Percentiles rank a stretch among this genome's conserved stretches.
Evolutionary conservation across 2,888 invertebrate genomes (phyloP).

Genomic region (Lasioglossum leucozonium): DNA sequence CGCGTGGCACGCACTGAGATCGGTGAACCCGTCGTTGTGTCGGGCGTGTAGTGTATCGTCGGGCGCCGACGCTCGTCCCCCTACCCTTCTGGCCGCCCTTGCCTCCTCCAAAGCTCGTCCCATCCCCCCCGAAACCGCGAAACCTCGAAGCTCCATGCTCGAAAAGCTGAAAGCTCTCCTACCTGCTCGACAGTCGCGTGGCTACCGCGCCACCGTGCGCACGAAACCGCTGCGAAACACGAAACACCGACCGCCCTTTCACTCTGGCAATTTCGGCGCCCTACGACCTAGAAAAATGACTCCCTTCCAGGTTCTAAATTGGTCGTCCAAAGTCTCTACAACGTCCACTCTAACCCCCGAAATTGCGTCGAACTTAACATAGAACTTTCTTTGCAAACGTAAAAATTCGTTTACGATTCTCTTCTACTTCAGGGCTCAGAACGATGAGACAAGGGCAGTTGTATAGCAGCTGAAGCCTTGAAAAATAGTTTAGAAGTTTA

Average conservation of each 20-base stretch:
- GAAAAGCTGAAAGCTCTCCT: conserved; percentile 77
- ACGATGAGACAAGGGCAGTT: neutral
- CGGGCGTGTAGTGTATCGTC: conserved; percentile 79
- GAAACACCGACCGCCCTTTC: conserved; percentile 19
- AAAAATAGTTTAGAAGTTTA: neutral
- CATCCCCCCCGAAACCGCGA: conserved; percentile 76
- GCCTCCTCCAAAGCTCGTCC: conserved; percentile 62
- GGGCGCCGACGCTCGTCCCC: conserved; percentile 81
- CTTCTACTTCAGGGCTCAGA: neutral
- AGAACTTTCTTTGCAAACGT: neutral
- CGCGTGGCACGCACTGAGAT: conserved; percentile 81
- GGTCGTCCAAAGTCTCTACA: neutral
- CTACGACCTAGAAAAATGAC: neutral
- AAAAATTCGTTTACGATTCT: neutral
- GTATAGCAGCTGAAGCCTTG: too few relatives aligned
- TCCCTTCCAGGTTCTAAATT: neutral
- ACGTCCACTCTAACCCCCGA: neutral
- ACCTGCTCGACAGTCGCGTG: conserved; percentile 81
- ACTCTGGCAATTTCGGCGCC: neutral
- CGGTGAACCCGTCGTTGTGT: conserved; percentile 72
- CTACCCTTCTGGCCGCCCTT: conserved; percentile 66
- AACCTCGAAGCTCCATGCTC: conserved; percentile 76
- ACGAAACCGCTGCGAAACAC: conserved; percentile 68
- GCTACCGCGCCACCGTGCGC: conserved; percentile 79
- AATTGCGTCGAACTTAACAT: neutral